These are phyloP conservation scores for Marisa cornuarietis DNA, from an alignment of 1,140 invertebrate genomes.

Conservation along the genomic window DNA sequence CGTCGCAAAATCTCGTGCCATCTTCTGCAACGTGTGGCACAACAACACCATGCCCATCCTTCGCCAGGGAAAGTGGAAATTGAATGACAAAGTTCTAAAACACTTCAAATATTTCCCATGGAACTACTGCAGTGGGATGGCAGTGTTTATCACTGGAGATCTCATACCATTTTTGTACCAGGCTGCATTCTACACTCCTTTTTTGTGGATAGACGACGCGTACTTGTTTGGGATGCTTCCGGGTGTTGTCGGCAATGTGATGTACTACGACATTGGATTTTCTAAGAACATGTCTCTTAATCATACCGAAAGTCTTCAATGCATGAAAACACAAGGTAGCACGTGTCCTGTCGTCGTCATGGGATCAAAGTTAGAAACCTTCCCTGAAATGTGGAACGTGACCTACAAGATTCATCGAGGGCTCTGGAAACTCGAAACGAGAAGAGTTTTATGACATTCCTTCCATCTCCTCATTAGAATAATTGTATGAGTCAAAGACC, in stretches of 20 bases:
- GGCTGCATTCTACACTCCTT: conserved; percentile 55
- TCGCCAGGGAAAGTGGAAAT: conserved; percentile 37
- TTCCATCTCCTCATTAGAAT: too few species aligned
- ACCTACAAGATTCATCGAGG: background rate
- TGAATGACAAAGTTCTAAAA: conserved; percentile 36
- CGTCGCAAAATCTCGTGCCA: conserved; percentile 16
- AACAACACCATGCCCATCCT: conserved; percentile 34
- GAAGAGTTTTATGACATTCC: too few species aligned
- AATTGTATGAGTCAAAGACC: too few species aligned
- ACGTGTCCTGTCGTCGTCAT: conserved; percentile 1
- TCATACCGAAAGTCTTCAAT: background rate
- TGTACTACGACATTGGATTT: conserved; percentile 7
- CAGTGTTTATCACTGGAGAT: conserved; percentile 38
- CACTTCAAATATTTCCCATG: conserved; percentile 36
- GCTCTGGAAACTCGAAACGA: too few species aligned
- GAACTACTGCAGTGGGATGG: conserved; percentile 47
- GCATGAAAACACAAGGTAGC: background rate
- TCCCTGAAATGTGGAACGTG: conserved; percentile 9
- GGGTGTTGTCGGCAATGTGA: conserved; percentile 13
- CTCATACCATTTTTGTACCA: conserved; percentile 48
- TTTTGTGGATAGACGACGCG: conserved; percentile 71
- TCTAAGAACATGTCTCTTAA: background rate
- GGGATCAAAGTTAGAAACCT: background rate
- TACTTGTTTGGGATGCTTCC: conserved; percentile 68
- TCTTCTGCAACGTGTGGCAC: conserved; percentile 36